Evolutionary conservation across 2,888 invertebrate genomes (phyloP).

Genomic region (Sesia apiformis): DNA sequence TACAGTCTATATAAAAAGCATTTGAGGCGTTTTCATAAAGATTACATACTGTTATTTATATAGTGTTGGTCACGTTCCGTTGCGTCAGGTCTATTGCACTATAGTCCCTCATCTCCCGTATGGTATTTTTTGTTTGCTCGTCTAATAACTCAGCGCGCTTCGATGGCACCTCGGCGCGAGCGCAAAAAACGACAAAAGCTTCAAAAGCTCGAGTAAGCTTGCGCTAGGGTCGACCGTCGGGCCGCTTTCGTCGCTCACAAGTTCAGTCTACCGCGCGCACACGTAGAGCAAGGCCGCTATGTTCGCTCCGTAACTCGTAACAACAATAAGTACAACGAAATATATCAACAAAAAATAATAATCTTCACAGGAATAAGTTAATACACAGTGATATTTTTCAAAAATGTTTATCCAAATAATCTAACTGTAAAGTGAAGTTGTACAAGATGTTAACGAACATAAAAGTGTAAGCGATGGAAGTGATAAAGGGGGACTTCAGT

Average conservation of each 20-base stretch:
- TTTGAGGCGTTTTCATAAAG: too few relatives aligned
- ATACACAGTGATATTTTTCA: not conserved
- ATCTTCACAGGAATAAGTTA: too few relatives aligned
- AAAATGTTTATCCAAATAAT: constrained; percentile 2
- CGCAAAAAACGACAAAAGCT: constrained; percentile 65
- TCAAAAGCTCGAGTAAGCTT: constrained; percentile 46
- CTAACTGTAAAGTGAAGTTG: constrained; percentile 7
- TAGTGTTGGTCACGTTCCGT: constrained; percentile 24
- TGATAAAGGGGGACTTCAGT: constrained; percentile 44
- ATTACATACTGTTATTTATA: too few relatives aligned
- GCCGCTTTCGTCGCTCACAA: constrained; percentile 35
- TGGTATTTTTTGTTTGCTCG: constrained; percentile 57
- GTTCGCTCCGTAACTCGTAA: not conserved
- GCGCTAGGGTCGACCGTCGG: constrained; percentile 48
- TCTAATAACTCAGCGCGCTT: constrained; percentile 71
- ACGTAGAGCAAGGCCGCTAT: constrained; percentile 18
- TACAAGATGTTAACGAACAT: constrained; percentile 26
- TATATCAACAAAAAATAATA: too few relatives aligned
- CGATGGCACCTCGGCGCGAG: constrained; percentile 68
- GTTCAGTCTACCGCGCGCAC: constrained; percentile 47
- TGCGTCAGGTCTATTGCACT: constrained; percentile 54
- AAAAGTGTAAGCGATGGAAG: constrained; percentile 43
- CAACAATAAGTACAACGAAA: too few relatives aligned
- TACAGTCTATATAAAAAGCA: too few relatives aligned
- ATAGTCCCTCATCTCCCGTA: constrained; percentile 53